These are phyloP conservation scores for Drosophila albomicans DNA, from an alignment of 1,140 invertebrate genomes.

Conservation along the genomic window DNA sequence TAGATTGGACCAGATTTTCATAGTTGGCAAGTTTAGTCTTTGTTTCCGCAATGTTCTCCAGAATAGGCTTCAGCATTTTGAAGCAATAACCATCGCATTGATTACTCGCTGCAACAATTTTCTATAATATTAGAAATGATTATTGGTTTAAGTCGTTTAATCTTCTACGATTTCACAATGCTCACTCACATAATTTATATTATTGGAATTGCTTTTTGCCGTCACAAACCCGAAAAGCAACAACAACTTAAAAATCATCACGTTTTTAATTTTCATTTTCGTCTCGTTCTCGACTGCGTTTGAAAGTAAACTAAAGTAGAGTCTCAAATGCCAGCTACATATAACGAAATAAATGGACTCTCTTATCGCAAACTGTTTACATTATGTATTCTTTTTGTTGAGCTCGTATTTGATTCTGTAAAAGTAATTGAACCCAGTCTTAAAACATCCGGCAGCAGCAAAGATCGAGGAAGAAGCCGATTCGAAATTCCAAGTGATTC, in stretches of 20 bases:
- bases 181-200: not conserved
- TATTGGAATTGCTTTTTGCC: not conserved
- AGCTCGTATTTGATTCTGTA: not conserved
- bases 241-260: not conserved
- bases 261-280: not conserved
- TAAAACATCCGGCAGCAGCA: not conserved
- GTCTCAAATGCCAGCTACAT: not conserved
- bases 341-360: not conserved
- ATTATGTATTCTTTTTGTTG: not conserved
- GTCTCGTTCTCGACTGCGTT: not conserved
- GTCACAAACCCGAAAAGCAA: not conserved
- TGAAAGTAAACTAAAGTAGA: not conserved
- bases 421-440: not conserved
- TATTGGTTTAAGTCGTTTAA: not conserved
- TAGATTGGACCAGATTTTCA: not conserved
- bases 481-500: not conserved
- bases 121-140: not conserved
- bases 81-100: not conserved
- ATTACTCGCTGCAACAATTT: not conserved
- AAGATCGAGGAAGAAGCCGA: not conserved
- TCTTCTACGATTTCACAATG: not conserved
- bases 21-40: not conserved
- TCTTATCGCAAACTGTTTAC: not conserved
- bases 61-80: not conserved
- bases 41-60: not conserved